Evolutionary conservation across 2,113 vertebrate genomes (phyloP).

Genomic region (Kryptolebias marmoratus): DNA sequence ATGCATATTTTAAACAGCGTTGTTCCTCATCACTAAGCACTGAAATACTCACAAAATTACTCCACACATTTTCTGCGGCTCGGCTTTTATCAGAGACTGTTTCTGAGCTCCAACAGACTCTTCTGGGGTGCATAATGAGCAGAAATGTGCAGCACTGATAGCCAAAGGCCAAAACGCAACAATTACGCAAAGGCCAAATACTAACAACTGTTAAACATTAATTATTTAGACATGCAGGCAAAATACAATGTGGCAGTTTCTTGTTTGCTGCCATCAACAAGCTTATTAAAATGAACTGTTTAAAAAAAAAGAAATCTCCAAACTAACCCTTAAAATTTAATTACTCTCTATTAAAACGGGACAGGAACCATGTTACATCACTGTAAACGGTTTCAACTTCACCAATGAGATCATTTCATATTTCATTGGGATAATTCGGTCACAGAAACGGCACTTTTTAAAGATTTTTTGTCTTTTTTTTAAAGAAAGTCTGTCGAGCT

Average conservation of each 20-base stretch:
- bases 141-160: conserved; percentile 12
- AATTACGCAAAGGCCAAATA: conserved; percentile 45
- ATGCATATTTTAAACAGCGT: conserved; percentile 6
- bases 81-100: conserved; percentile 3
- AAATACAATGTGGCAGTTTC: conserved; percentile 30
- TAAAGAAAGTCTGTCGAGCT: background rate
- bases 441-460: conserved; percentile 16
- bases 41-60: background rate
- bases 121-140: conserved; percentile 20
- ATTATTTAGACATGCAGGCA: conserved; percentile 47
- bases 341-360: conserved; percentile 16
- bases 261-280: conserved; percentile 30
- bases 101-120: conserved; percentile 17
- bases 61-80: background rate
- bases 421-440: conserved; percentile 1
- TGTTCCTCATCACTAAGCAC: background rate
- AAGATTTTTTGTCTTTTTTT: background rate
- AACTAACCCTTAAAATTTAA: conserved; percentile 31
- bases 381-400: conserved; percentile 1
- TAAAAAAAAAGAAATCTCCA: conserved; percentile 1
- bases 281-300: conserved; percentile 28
- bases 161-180: conserved; percentile 36
- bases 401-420: conserved; percentile 14
- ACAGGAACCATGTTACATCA: background rate
- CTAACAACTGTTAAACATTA: conserved; percentile 45